Evolutionary conservation across 2,797 vertebrate species (phyloP).

Genomic region (Ataeniobius toweri): DNA sequence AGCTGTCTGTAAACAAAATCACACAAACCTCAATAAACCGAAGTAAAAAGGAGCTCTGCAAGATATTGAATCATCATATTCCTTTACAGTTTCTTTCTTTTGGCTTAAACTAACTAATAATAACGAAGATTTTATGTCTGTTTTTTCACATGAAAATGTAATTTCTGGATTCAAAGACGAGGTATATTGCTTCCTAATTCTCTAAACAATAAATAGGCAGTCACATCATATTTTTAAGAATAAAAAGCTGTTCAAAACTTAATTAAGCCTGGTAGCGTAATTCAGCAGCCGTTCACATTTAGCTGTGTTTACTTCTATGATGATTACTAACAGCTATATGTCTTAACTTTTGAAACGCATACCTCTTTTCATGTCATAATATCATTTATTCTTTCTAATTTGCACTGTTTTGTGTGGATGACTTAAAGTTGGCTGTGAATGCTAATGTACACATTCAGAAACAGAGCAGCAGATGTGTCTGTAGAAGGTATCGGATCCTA

Average conservation of each 20-base stretch:
- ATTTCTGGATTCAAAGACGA: not conserved
- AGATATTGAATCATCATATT: not conserved
- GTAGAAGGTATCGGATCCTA: not conserved
- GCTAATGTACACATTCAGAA: constrained; percentile 30
- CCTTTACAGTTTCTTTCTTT: not conserved
- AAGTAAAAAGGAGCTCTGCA: not conserved
- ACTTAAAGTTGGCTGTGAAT: constrained; percentile 13
- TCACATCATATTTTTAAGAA: not conserved
- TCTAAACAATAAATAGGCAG: not conserved
- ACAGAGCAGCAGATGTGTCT: constrained; percentile 6
- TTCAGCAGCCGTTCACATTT: not conserved
- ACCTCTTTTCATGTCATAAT: constrained; percentile 41
- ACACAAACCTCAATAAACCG: not conserved
- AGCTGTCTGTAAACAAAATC: no score
- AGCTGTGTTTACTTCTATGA: not conserved
- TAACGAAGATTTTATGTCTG: not conserved
- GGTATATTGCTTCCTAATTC: not conserved
- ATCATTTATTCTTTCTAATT: constrained; percentile 44
- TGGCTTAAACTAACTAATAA: not conserved
- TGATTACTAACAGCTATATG: not conserved
- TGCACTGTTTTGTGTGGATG: constrained; percentile 27
- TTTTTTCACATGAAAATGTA: not conserved
- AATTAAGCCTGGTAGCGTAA: not conserved
- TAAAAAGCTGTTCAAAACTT: not conserved
- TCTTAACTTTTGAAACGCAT: constrained; percentile 4